Percentiles rank a stretch among this genome's conserved stretches.
Evolutionary conservation across 2,113 vertebrate species (phyloP).

Genomic region (Petroica traversi): DNA sequence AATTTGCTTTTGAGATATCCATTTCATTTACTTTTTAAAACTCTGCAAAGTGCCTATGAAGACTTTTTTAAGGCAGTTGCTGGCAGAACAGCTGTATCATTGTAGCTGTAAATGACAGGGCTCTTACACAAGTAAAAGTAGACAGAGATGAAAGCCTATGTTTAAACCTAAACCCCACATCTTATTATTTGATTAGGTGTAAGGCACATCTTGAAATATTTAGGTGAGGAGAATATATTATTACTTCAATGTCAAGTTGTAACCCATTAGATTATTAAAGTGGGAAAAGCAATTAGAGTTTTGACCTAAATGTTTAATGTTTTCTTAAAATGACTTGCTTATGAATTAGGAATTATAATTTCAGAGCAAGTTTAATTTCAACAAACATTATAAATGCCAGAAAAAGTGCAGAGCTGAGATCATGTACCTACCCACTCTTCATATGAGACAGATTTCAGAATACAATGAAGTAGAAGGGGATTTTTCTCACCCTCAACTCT

Average conservation of each 20-base stretch:
- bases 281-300: background rate
- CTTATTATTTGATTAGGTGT: background rate
- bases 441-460: background rate
- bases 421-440: background rate
- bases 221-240: background rate
- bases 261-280: background rate
- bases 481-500: background rate
- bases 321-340: background rate
- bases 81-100: background rate
- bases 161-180: background rate
- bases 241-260: background rate
- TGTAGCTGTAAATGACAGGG: background rate
- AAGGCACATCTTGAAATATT: background rate
- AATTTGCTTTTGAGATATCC: background rate
- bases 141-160: background rate
- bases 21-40: background rate
- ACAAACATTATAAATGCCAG: background rate
- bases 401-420: background rate
- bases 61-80: background rate
- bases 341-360: background rate
- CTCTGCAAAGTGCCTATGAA: background rate
- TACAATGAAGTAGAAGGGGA: background rate
- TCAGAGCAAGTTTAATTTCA: background rate
- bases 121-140: background rate
- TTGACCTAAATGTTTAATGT: background rate